Conservation (phyloP, 2,113 vertebrate species). For the Triplophysa rosa region DNA sequence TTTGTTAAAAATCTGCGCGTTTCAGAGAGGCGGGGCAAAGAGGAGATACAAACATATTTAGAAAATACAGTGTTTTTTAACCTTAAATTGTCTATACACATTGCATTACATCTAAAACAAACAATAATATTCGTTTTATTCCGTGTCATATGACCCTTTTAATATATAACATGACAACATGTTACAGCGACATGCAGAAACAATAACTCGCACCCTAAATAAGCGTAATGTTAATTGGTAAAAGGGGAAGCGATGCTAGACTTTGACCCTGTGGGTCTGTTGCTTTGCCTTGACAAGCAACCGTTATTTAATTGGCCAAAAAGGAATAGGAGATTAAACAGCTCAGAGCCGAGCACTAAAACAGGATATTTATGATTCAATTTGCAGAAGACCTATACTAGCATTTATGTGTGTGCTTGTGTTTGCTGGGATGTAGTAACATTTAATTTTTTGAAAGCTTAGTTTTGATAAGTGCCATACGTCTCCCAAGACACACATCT, state of each 20-base stretch:
- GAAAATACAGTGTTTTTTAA: too few relatives aligned
- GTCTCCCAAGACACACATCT: background rate
- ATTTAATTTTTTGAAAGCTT: background rate
- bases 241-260: conserved; percentile 28
- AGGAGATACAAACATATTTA: too few relatives aligned
- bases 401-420: background rate
- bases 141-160: too few relatives aligned
- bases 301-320: conserved; percentile 19
- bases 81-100: too few relatives aligned
- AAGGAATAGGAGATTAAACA: conserved; percentile 3
- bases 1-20: too few relatives aligned
- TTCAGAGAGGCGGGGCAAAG: too few relatives aligned
- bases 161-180: too few relatives aligned
- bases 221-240: conserved; percentile 29
- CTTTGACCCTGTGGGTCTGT: conserved; percentile 5
- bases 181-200: too few relatives aligned
- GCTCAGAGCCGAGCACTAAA: background rate
- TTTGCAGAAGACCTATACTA: background rate
- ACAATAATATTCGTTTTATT: too few relatives aligned
- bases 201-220: conserved; percentile 26
- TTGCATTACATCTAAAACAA: too few relatives aligned
- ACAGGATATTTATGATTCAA: conserved; percentile 8
- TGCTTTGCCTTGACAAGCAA: background rate
- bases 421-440: background rate
- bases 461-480: background rate